Evolutionary conservation across 2,888 invertebrate genomes (phyloP), one percentile per base, ranked within the genome.

Genomic region (Agonopterix subpropinquella): DNA sequence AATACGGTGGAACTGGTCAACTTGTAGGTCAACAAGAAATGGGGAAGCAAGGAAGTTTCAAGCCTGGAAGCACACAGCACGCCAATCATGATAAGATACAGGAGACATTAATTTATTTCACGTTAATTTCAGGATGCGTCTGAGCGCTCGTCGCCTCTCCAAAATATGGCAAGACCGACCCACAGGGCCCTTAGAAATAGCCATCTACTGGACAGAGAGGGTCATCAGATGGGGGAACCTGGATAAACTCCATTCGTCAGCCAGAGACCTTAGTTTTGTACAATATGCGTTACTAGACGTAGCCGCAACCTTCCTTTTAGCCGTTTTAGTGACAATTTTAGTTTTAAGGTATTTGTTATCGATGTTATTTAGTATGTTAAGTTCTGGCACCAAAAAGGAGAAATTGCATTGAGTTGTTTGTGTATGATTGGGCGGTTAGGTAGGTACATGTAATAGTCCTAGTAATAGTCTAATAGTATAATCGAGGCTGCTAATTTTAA

Each of bases 171-270:
- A 77, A 13, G 87, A 90, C 63, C 78, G 91, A 2, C 80, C 82
- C 48, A 73, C 77, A 10, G 68, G 84, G 5, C 91, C 91, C 0
- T 54, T 91, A 28, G 88, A 90, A 48, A 89, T 88, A 0, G 91
- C 91, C 0, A 75, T 91, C 1, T 92, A 89, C 78, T 90, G 90
- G 84, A 82, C 89, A 36, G 91, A 91, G 53, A 77, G 91, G 51
- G 83, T 90, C 18, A 70, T 90, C 37, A 68, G 86, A 13, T 88
- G 87, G 85, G 85, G 88, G 0, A 59, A 67, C 45, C 55, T 59
- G 1, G 75, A 80, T 11, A 74, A 70, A 1, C 65, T 86, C 0
- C 72, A 81, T 56, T 73, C 83, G 0, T 45, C 62, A 1, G 65
- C 84, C 0, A 70, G 77, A 46, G 70, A 87, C 49, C 64, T 86